Evolutionary conservation across 2,113 vertebrate species (phyloP), one percentile per base, ranked within the genome.

Genomic region (Callipepla californica): DNA sequence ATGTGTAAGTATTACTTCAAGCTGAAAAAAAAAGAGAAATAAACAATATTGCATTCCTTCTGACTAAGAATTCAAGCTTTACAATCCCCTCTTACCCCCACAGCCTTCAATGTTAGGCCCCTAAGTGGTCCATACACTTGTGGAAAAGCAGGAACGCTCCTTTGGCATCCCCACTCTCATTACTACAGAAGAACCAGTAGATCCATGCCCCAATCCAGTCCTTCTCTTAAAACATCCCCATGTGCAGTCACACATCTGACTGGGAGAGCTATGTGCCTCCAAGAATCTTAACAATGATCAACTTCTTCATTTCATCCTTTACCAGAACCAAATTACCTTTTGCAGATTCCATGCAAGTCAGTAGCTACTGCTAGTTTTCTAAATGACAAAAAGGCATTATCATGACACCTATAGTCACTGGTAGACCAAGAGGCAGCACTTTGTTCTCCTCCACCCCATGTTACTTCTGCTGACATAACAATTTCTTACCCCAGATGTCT

Each of bases 401-500:
- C 16, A 34, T 51, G 62, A 18, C 32, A 63, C 4, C 5, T 14
- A 10, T 21, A 48, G 6, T 3, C 66, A 18, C 0, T 20, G 13
- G 40, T 20, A 38, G 13, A 26, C 40, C 34, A 14, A 47, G 66
- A 84, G 25, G 15, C 3, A 32, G 42, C 47, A 58, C 14, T 48
- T 59, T 30, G 23, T 45, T 51, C 5, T 63, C 9, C 11, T 74
- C 30, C 2, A 2, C 18, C 77, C 26, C 18, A 4, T 1, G 1
- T 59, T 22, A 20, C 18, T 23, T 7, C 36, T 32, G 10, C 28
- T 55, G 61, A 11, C 32, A 55, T 3, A 50, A 36, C 23, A 36
- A 38, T 0, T 34, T 30, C 57, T 81, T 0, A 0, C 14, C 7
- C 9, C 14, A 45, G 17, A 20, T 0, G 1, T 57, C 38, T 0